Evolutionary conservation across 2,888 invertebrate genomes (phyloP).

Genomic region (Enchytraeus crypticus): DNA sequence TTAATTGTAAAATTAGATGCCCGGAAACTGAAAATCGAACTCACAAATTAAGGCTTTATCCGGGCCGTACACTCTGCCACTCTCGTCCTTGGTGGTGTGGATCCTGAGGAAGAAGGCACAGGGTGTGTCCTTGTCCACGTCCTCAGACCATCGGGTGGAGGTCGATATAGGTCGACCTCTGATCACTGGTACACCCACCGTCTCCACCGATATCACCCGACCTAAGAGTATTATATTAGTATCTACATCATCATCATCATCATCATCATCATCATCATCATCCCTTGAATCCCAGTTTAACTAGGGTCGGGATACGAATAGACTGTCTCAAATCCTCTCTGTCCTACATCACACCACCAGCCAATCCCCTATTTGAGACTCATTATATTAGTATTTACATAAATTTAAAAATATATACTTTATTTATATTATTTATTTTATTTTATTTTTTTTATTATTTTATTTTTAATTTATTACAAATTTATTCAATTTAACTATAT

Average conservation of each 20-base stretch:
- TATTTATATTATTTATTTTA: not conserved
- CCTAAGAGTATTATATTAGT: too few relatives aligned
- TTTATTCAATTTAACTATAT: too few relatives aligned
- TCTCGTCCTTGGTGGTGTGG: slow-evolving; percentile 14
- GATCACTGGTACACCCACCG: slow-evolving; percentile 5
- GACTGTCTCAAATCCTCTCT: too few relatives aligned
- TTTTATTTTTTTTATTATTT: not conserved
- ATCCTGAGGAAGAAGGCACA: slow-evolving; percentile 25
- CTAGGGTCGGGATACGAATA: too few relatives aligned
- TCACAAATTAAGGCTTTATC: not conserved
- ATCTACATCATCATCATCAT: not conserved
- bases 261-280: not conserved
- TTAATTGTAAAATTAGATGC: too few relatives aligned
- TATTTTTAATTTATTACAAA: not conserved
- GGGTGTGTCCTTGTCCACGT: slow-evolving; percentile 16
- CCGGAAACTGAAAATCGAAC: not conserved
- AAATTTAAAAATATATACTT: too few relatives aligned
- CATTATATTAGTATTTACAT: not conserved
- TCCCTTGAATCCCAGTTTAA: too few relatives aligned
- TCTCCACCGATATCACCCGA: slow-evolving; percentile 5
- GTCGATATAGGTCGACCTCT: not conserved
- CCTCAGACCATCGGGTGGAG: slow-evolving; percentile 21
- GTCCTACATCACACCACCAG: too few relatives aligned
- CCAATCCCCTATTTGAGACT: too few relatives aligned
- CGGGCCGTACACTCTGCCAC: not conserved